Base-by-base conservation (phyloP, 1,140 invertebrate species). In the Drosophila malerkotliana region DNA sequence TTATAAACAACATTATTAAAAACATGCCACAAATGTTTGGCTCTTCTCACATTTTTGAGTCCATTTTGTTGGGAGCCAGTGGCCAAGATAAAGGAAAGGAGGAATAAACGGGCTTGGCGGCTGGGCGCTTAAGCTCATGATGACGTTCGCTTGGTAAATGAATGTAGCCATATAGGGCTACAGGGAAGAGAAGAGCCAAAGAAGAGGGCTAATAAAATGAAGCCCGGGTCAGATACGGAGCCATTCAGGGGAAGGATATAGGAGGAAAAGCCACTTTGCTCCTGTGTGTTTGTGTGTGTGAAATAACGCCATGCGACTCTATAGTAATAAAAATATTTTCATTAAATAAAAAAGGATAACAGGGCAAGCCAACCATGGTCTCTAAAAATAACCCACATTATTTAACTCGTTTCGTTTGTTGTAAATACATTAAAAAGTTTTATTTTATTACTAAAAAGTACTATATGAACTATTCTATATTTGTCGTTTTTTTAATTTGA, bases 1-100 rank as follows among this genome's bases (percentile, higher is more conserved):
- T 88, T 88, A 88, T 89, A 88, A 88, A 89, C 82, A 90, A 90
- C 88, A 90, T 90, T 90, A 90, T 84, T 90, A 90, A 90, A 90
- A 90, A 90, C 88, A 90, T 90, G 80, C 88, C 88, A 73, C 88
- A 90, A 90, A 90, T 90, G 88, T 82, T 90, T 83, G 81, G 69
- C 67, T 90, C 56, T 61, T 75, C 67, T 79, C 79, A 77, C 60
- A 89, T 89, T 89, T 89, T 80, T 89, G 87, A 90, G 87, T 90
- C 82, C 76, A 90, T 90, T 90, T 90, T 88, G 80, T 68, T 79
- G 63, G 56, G 64, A 59, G 30, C 66, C 32, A 68, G 63, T 57
- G 66, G 32, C 51, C 64, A 49, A 57, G 67, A 30, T 41, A 66
- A 30, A 18, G 39, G 26, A 12, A 21, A 18, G 64, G 18, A 21